Evolutionary conservation across 2,113 vertebrate species (phyloP), one percentile per base, ranked within the genome.

Genomic region (Fregata magnificens): DNA sequence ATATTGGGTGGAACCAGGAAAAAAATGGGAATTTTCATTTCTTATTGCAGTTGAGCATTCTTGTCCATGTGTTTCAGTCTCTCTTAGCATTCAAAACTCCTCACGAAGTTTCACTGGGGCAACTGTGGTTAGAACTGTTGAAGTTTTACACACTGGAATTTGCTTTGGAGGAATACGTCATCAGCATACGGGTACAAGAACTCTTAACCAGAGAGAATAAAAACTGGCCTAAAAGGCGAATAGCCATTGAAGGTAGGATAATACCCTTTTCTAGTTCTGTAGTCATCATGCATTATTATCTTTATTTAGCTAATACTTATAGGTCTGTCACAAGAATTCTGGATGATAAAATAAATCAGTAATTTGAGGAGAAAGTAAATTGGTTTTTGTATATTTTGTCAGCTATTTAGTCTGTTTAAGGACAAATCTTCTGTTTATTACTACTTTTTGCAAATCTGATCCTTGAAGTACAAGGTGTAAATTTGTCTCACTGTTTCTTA

Each of bases 71-170:
- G 85, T 98, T 98, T 91, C 92, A 99, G 99, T 98, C 98, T 87
- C 97, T 97, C 55, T 98, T 99, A 93, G 98, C 98, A 73, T 97
- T 99, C 93, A 97, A 97, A 96, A 94, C 88, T 61, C 87, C 98
- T 58, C 98, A 98, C 94, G 97, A 97, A 69, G 98, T 98, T 89
- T 98, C 98, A 13, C 93, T 99, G 94, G 99, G 99, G 49, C 99
- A 99, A 78, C 96, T 99, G 94, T 99, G 99, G 99, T 95, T 99
- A 98, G 99, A 99, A 97, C 98, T 99, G 79, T 95, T 99, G 81
- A 99, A 99, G 91, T 99, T 99, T 98, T 99, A 99, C 98, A 99
- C 99, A 67, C 98, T 99, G 98, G 99, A 99, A 97, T 99, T 99
- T 97, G 99, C 99, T 90, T 98, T 99, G 97, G 99, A 99, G 95